Percentiles rank a stretch among this genome's conserved stretches.
These are phyloP conservation scores for Tetheella fluctuosa DNA, from an alignment of 2,888 invertebrate genomes.

Conservation along the genomic window DNA sequence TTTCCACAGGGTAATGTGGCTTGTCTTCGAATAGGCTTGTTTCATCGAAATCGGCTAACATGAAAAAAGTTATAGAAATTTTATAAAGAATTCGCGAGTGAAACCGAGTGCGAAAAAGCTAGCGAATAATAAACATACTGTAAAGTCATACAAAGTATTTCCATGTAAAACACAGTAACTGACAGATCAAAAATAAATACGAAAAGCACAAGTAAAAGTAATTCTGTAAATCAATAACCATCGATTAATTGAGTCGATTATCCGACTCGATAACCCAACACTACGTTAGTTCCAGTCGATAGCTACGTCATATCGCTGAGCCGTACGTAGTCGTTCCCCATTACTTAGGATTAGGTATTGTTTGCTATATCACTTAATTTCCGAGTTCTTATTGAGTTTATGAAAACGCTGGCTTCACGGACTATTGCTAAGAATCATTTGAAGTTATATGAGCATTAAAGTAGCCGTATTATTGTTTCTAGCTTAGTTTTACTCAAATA, in stretches of 20 bases:
- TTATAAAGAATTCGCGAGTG: too few species aligned
- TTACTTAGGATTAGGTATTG: conserved; percentile 41
- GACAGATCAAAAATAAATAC: too few species aligned
- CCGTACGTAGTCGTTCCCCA: conserved; percentile 22
- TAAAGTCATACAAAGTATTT: too few species aligned
- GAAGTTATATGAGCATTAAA: neutral
- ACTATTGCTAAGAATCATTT: conserved; percentile 6
- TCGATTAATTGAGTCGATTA: conserved; percentile 5
- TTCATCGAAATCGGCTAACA: too few species aligned
- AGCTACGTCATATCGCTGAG: conserved; percentile 36
- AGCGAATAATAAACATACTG: neutral
- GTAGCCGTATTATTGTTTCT: neutral
- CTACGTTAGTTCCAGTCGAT: conserved; percentile 21
- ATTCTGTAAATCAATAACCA: neutral
- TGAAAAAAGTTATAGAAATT: too few species aligned
- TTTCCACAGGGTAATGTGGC: too few species aligned
- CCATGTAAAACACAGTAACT: too few species aligned
- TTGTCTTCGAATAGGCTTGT: too few species aligned
- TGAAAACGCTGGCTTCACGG: conserved; percentile 21
- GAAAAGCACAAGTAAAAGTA: conserved; percentile 6
- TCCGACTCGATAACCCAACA: conserved; percentile 4
- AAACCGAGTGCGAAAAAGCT: too few species aligned
- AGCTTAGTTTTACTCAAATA: neutral
- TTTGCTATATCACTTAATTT: conserved; percentile 49
- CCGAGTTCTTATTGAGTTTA: conserved; percentile 34